Conservation (phyloP, 2,797 vertebrate genomes). For the Poecilia picta region DNA sequence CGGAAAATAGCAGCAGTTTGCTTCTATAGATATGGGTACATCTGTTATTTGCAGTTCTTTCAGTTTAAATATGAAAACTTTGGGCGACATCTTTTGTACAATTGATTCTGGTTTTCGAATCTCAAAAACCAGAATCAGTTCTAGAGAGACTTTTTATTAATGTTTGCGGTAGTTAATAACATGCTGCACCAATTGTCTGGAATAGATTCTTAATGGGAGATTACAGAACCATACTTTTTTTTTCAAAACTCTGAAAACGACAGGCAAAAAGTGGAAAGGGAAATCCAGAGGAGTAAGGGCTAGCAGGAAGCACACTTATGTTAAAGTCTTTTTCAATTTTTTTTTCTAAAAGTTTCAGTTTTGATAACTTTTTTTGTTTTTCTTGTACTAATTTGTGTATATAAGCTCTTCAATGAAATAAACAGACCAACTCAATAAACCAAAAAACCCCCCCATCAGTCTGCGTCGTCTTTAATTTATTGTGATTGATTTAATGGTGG, state of each 20-base stretch:
- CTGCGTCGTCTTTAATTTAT: not conserved
- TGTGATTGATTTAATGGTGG: not conserved
- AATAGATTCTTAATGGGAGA: constrained; percentile 50
- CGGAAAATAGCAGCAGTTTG: constrained; percentile 20
- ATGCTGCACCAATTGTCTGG: constrained; percentile 59
- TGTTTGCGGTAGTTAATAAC: constrained; percentile 73
- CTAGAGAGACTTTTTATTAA: constrained; percentile 50
- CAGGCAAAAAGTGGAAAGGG: constrained; percentile 7
- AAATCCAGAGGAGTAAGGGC: not conserved
- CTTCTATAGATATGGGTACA: constrained; percentile 21
- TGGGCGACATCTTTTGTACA: constrained; percentile 40
- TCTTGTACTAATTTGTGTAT: constrained; percentile 87
- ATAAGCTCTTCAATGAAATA: constrained; percentile 87
- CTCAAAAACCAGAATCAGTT: not conserved
- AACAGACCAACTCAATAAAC: constrained; percentile 84
- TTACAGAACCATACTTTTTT: constrained; percentile 36
- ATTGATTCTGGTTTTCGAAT: constrained; percentile 9
- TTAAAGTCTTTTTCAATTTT: constrained; percentile 52
- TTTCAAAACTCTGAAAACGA: not conserved
- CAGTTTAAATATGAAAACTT: constrained; percentile 17
- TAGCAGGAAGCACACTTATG: constrained; percentile 27
- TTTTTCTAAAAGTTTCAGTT: constrained; percentile 59
- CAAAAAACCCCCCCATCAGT: not conserved
- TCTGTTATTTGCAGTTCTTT: constrained; percentile 19
- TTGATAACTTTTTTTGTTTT: constrained; percentile 41